These are phyloP conservation scores for Melitaea athalia DNA, from an alignment of 2,888 invertebrate genomes.

Conservation along the genomic window DNA sequence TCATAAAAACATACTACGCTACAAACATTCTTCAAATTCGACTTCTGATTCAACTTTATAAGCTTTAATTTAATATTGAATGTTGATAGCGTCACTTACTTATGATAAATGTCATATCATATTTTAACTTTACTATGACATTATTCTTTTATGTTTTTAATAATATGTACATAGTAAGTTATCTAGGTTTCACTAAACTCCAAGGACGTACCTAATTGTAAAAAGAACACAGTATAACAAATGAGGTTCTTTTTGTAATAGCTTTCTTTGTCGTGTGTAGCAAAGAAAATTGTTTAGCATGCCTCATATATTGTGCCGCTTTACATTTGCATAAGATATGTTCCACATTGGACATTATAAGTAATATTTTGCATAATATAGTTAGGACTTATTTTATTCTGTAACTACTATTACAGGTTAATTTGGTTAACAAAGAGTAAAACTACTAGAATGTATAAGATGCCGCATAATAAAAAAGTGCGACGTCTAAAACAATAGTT, in stretches of 20 bases:
- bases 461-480: too few species aligned
- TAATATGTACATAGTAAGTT: not conserved
- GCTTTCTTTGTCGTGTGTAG: constrained; percentile 18
- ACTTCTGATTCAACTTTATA: too few species aligned
- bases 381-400: not conserved
- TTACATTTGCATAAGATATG: not conserved
- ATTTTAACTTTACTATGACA: not conserved
- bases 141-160: not conserved
- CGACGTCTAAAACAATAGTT: too few species aligned
- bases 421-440: too few species aligned
- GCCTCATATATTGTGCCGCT: too few species aligned
- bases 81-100: too few species aligned
- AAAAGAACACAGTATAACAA: constrained; percentile 8
- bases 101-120: too few species aligned
- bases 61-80: too few species aligned
- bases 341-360: not conserved
- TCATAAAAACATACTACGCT: too few species aligned
- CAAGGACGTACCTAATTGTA: constrained; percentile 5
- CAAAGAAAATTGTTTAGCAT: constrained; percentile 3
- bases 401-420: not conserved
- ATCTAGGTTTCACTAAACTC: not conserved
- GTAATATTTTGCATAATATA: not conserved
- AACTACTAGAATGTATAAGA: too few species aligned
- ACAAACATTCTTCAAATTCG: too few species aligned
- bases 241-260: constrained; percentile 7